Conservation (phyloP, 2,113 vertebrate species). For the Saccopteryx leptura region DNA sequence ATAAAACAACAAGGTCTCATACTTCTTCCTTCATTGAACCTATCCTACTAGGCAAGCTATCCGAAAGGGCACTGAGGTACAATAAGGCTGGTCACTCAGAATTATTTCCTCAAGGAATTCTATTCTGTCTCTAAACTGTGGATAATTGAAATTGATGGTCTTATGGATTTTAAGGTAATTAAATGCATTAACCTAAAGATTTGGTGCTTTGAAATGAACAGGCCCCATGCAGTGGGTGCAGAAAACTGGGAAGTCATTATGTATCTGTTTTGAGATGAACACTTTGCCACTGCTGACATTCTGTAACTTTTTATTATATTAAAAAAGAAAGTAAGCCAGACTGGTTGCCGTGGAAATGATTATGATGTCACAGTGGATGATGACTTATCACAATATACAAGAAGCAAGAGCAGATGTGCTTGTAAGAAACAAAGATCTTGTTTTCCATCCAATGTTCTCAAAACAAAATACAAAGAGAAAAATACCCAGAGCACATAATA, state of each 20-base stretch:
- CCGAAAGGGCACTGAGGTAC: not conserved
- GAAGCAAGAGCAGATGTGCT: conserved; percentile 82
- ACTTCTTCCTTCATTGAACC: conserved; percentile 66
- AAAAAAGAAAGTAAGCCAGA: conserved; percentile 21
- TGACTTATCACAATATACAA: conserved; percentile 82
- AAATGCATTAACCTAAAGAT: not conserved
- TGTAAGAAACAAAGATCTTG: conserved; percentile 85
- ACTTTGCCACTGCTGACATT: conserved; percentile 37
- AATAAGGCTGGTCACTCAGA: conserved; percentile 47
- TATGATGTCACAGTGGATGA: conserved; percentile 78
- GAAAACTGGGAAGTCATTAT: conserved; percentile 27
- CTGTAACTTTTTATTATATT: conserved; percentile 54
- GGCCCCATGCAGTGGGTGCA: not conserved
- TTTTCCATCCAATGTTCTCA: conserved; percentile 84
- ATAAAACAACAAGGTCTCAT: conserved; percentile 69
- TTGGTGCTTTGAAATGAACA: not conserved
- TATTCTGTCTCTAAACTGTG: too few relatives aligned
- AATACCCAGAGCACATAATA: conserved; percentile 83
- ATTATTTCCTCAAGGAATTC: conserved; percentile 14
- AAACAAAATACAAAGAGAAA: conserved; percentile 87
- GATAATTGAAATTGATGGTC: conserved; percentile 12
- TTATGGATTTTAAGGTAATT: conserved; percentile 41
- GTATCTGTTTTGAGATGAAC: conserved; percentile 60
- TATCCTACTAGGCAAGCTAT: conserved; percentile 28
- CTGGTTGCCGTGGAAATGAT: conserved; percentile 80